Evolutionary conservation across 1,140 invertebrate genomes (phyloP), one percentile per base, ranked within the genome.

Genomic region (Tetramorium parvispinum): DNA sequence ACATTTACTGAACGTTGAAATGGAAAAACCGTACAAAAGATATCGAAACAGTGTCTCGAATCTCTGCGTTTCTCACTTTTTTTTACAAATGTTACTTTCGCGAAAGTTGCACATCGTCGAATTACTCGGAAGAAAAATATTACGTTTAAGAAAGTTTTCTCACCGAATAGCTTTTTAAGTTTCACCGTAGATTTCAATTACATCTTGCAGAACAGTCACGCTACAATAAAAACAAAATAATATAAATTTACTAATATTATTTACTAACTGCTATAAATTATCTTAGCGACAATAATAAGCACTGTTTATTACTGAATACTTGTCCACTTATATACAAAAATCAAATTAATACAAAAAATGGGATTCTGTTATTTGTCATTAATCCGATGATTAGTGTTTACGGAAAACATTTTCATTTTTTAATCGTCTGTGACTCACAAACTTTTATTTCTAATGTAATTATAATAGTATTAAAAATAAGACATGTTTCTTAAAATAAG

Each of bases 71-170:
- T 76, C 27, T 40, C 10, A 40, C 59, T 46, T 40, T 76, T 76
- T 76, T 76, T 59, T 46, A 40, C n/a, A 11, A 76, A 76, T 59
- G 37, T 57, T 59, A 24, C 13, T 76, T 59, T 59, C 16, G 18
- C 55, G n/a, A 76, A 43, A 76, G 37, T 76, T 51, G 73, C n/a
- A 59, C 32, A 59, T 76, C 21, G 32, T 76, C 37, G 55, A 76
- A 76, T 76, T 76, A 16, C 32, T 43, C 13, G 37, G 37, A 24
- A 43, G 16, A 43, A 57, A 59, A 76, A 40, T 43, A 59, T 76
- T 57, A 59, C 37, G 7, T 24, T 76, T 76, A 37, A 57, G 53
- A 59, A 76, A 76, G 53, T 76, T 59, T 24, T 57, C 71, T 32
- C 16, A 18, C 21, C 13, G 4, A 76, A 76, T 59, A 40, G 55